A percentile compares a stretch with the other conserved stretches of the same genome.
phyloP scores from a whole-genome alignment of 92 coral and sea anemone species.

The Anthopleura xanthogrammica region DNA sequence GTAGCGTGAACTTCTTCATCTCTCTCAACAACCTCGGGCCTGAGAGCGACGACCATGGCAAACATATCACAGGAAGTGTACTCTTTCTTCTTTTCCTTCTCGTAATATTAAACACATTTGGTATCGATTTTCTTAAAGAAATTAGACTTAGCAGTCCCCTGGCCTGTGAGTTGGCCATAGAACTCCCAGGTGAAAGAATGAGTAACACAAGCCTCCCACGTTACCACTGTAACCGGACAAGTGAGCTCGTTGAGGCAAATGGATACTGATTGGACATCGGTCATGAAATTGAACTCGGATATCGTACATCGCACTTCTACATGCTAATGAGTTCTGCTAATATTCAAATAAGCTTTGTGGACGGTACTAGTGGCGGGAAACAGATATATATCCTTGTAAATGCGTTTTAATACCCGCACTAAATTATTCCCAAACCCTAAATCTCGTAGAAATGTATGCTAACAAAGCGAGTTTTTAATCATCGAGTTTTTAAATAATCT shows the following conservation, averaged over 20 bases:
- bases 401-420: too few species aligned
- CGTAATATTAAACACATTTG: constrained; percentile 34
- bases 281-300: constrained; percentile 90
- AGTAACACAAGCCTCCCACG: constrained; percentile 80
- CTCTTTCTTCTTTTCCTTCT: constrained; percentile 31
- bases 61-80: constrained; percentile 72
- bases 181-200: constrained; percentile 56
- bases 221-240: constrained; percentile 58
- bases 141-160: constrained; percentile 52
- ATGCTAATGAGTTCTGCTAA: too few species aligned
- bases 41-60: constrained; percentile 65
- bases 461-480: too few species aligned
- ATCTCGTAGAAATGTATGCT: too few species aligned
- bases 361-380: too few species aligned
- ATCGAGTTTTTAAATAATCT: too few species aligned
- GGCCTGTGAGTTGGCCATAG: constrained; percentile 44
- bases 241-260: constrained; percentile 66
- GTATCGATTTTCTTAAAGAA: constrained; percentile 64
- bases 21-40: constrained; percentile 61
- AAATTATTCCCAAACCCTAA: too few species aligned
- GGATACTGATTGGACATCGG: constrained; percentile 80
- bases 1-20: constrained; percentile 68
- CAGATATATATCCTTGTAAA: too few species aligned
- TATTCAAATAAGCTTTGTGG: too few species aligned
- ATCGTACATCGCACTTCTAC: too few species aligned